Conservation (phyloP, 2,113 vertebrate genomes). For the Periophthalmodon schlosseri region DNA sequence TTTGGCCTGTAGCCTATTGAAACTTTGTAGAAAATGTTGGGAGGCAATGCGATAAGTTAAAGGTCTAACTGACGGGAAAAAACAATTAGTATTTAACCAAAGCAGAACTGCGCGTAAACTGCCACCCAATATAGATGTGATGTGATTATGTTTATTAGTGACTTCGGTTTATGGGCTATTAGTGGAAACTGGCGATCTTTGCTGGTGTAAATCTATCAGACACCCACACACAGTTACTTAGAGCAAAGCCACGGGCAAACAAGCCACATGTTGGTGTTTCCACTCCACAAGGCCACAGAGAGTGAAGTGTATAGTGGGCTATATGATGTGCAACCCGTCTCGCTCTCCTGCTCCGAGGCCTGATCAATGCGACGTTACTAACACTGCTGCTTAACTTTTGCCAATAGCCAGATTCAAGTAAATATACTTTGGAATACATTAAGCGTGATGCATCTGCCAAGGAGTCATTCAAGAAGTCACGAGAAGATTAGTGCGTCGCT, state of each 20-base stretch:
- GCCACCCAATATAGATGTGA: neutral
- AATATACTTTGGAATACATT: slow-evolving; percentile 83
- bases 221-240: slow-evolving; percentile 41
- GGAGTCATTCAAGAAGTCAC: slow-evolving; percentile 74
- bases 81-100: neutral
- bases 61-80: slow-evolving; percentile 13
- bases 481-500: slow-evolving; percentile 74
- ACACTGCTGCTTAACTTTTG: slow-evolving; percentile 80
- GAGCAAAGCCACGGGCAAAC: slow-evolving; percentile 64
- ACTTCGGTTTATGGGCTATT: slow-evolving; percentile 4
- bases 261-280: slow-evolving; percentile 40
- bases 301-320: slow-evolving; percentile 25
- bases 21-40: slow-evolving; percentile 47
- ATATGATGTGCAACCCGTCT: slow-evolving; percentile 44
- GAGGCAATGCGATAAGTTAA: slow-evolving; percentile 25
- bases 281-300: slow-evolving; percentile 30
- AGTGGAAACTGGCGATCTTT: slow-evolving; percentile 7
- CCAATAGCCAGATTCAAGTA: slow-evolving; percentile 81
- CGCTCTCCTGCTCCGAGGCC: slow-evolving; percentile 66
- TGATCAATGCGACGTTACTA: slow-evolving; percentile 80
- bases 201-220: slow-evolving; percentile 5
- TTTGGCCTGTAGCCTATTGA: slow-evolving; percentile 42
- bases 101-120: neutral
- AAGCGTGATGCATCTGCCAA: slow-evolving; percentile 73
- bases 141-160: slow-evolving; percentile 6